These are phyloP conservation scores for Drosophila lutescens DNA, from an alignment of 2,888 invertebrate genomes.

Conservation along the genomic window DNA sequence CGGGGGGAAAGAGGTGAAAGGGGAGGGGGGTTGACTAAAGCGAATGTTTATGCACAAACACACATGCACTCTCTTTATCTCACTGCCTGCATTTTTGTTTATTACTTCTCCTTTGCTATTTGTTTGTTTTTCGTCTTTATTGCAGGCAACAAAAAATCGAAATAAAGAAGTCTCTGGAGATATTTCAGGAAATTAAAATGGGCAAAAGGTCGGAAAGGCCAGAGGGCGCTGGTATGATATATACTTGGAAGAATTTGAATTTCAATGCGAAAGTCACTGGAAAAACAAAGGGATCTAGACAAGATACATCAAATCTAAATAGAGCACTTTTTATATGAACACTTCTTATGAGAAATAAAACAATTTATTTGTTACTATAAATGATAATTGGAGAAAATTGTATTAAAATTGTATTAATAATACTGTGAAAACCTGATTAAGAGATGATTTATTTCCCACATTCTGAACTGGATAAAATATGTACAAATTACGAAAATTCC, in stretches of 20 bases:
- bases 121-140: conserved; percentile 72
- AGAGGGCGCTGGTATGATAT: conserved; percentile 7
- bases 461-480: too few species aligned
- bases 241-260: conserved; percentile 7
- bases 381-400: too few species aligned
- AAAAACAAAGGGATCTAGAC: background rate
- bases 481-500: too few species aligned
- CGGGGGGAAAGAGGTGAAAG: background rate
- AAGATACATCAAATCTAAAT: background rate
- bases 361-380: too few species aligned
- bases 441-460: too few species aligned
- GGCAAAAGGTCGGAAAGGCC: conserved; percentile 14
- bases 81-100: conserved; percentile 53
- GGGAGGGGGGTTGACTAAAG: conserved; percentile 3
- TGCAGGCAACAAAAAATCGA: conserved; percentile 55
- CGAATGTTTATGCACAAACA: conserved; percentile 59
- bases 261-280: conserved; percentile 1
- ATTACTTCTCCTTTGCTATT: conserved; percentile 73
- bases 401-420: too few species aligned
- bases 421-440: too few species aligned
- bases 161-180: conserved; percentile 42
- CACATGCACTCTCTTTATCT: conserved; percentile 13
- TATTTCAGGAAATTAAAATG: conserved; percentile 44
- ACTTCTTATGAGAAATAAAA: too few species aligned
- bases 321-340: background rate